Evolutionary conservation across 1,140 invertebrate genomes (phyloP), one percentile per base, ranked within the genome.

Genomic region (Protaetia brevitarsis): DNA sequence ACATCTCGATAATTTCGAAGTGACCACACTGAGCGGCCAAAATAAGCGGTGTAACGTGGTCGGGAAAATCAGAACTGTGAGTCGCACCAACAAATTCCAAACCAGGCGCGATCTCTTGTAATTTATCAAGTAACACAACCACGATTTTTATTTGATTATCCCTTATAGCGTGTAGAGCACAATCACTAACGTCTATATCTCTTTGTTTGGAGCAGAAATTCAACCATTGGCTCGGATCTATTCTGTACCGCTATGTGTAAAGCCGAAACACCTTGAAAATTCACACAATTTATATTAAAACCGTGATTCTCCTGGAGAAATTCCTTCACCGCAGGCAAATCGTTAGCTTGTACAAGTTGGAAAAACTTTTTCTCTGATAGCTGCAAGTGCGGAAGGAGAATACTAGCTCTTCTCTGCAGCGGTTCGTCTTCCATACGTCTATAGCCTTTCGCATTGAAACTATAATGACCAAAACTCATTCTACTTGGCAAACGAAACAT

Each of bases 21-120:
- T 89, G 86, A 28, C 89, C 89, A 29, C 81, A 81, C 68, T 89
- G 87, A 6, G 89, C 87, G 1, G 89, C 89, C 1, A 92, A 78
- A 36, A 88, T 85, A 11, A 92, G 79, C 0, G 89, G 89, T 0
- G 88, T 92, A 3, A 90, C 83, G 68, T 89, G 84, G 10, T 85
- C 82, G 0, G 87, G 86, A 77, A 89, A 92, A 61, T 86, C 84
- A 0, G 82, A 73, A 31, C 83, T 85, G 57, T 81, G 78, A 0
- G 80, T 80, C 1, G 79, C 77, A 1, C 83, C 83, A 11, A 77
- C 79, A 64, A n/a, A 83, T 65, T 86, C 84, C 37, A 84, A 70
- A 16, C 79, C 79, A 0, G 80, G 78, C 0, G 78, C 75, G 19
- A 77, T 76, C 60, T 79, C 74, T 29, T 78, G 76, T 45, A 82